Evolutionary conservation across 2,113 vertebrate species (phyloP), one percentile per base, ranked within the genome.

Genomic region (Entosphenus tridentatus): DNA sequence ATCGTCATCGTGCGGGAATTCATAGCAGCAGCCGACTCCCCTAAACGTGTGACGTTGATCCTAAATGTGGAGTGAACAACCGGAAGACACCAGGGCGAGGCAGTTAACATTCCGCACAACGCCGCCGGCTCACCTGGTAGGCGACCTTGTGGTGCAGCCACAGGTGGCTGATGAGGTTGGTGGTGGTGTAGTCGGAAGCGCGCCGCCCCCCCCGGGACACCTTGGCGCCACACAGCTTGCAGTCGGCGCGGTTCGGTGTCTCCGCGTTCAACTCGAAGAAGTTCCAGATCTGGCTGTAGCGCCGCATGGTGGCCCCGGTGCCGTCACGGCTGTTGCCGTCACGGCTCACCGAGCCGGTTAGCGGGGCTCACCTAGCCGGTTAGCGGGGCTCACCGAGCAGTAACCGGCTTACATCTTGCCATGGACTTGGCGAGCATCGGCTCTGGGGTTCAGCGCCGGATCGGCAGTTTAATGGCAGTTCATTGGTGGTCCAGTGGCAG

Each of bases 111-210:
- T 62, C 58, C 58, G 58, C 6, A 17, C 58, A 13, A 62, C 8
- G 18, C n/a, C 14, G 59, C 14, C 8, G 8, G 10, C 59, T 18
- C 59, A 65, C 59, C 59, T 65, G 14, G 59, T 65, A 65, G 8
- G 59, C 59, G 59, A 18, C 59, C 18, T 65, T 65, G 59, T 65
- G 59, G 59, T 65, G 59, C 59, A 16, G 59, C 18, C n/a, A 18
- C 59, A 65, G 59, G 59, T 65, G 59, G 8, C 59, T n/a, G 59
- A 65, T 65, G 59, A 65, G 59, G 59, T 65, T 65, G 59, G 59
- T 65, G 59, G 59, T 65, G 59, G 59, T 65, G 59, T 16, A 65
- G 59, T 65, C 59, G 59, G 14, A 16, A 8, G 18, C 59, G 1
- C 18, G n/a, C 18, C 59, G n/a, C 18, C 59, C 59, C 9, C 59